Evolutionary conservation across 30 jellyfish, hydroid and myxozoan species (phyloP), one percentile per base, ranked within the genome.

Genomic region (Aurelia aurita): DNA sequence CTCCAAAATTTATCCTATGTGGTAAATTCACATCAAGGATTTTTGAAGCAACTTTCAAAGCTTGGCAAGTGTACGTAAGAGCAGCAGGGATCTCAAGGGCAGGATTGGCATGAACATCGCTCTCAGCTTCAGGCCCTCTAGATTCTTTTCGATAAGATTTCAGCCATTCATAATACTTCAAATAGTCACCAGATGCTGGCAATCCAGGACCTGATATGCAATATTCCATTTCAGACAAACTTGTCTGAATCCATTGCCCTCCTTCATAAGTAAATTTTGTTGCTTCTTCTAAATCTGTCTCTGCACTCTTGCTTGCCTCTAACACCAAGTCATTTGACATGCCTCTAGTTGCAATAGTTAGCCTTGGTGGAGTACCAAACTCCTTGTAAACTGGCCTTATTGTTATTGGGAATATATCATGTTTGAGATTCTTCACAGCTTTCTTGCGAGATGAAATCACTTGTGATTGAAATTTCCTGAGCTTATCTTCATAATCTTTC

Each of bases 301-400:
- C 98, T 8, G 97, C 88, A 51, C 97, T 79, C 2, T 39, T 13
- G 60, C 96, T 89, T 57, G 88, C 65, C 67, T 93, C 97, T 5
- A 96, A 54, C 13, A 93, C 73, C 3, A 93, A 87, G 44, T 87
- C 96, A 55, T 25, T 78, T 16, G 81, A 70, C 72, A 69, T 25
- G 47, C 89, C 90, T 27, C 83, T 71, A 47, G 92, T 79, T 26
- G 92, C 80, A 6, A 80, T 67, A 19, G 96, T 93, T 1, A 68
- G 69, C 12, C 98, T 60, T 27, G 98, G 98, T 25, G 98, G 97
- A 44, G 98, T 93, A 21, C 98, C 98, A 77, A 93, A 88, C 43
- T 83, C 96, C 44, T 96, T 97, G 53, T 58, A 88, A 16, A 88
- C 91, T 32, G 95, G 87, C 20, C 92, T 60, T 3, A 64, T 21